Evolutionary conservation across 1,140 invertebrate genomes (phyloP).

Genomic region (Cherax quadricarinatus): DNA sequence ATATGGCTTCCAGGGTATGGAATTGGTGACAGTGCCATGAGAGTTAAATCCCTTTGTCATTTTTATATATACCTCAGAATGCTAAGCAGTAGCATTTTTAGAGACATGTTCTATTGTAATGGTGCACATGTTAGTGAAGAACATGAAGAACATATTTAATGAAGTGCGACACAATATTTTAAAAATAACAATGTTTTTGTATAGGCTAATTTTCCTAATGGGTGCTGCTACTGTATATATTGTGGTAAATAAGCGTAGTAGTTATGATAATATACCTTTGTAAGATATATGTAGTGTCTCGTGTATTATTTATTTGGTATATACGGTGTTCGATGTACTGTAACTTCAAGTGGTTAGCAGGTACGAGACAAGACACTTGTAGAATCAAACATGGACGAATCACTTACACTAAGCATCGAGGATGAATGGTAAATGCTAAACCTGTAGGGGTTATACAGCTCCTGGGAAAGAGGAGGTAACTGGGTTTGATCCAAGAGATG

Average conservation of each 20-base stretch:
- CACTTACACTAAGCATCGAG: no score
- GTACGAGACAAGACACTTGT: no score
- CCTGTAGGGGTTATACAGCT: no score
- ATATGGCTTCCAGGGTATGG: constrained; percentile 1
- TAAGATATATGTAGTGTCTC: background rate
- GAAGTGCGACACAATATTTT: background rate
- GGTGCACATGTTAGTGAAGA: background rate
- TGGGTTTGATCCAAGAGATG: no score
- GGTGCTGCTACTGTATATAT: constrained; percentile 38
- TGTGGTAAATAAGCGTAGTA: background rate
- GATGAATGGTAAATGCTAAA: no score
- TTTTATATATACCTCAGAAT: background rate
- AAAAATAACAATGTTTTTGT: constrained; percentile 10
- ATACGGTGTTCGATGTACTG: background rate
- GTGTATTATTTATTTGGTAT: constrained; percentile 42
- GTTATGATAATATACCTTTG: constrained; percentile 1
- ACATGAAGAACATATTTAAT: no score
- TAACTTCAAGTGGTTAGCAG: background rate
- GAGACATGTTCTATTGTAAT: background rate
- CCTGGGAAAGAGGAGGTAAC: no score
- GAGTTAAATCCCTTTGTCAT: background rate
- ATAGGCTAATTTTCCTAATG: constrained; percentile 33
- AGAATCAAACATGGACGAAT: no score
- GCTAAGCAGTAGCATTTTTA: background rate
- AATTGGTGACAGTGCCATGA: constrained; percentile 15